A percentile compares a stretch with the other conserved stretches of the same genome.
Conservation (phyloP, 2,888 invertebrate species). For the Tetragnatha montana region DNA sequence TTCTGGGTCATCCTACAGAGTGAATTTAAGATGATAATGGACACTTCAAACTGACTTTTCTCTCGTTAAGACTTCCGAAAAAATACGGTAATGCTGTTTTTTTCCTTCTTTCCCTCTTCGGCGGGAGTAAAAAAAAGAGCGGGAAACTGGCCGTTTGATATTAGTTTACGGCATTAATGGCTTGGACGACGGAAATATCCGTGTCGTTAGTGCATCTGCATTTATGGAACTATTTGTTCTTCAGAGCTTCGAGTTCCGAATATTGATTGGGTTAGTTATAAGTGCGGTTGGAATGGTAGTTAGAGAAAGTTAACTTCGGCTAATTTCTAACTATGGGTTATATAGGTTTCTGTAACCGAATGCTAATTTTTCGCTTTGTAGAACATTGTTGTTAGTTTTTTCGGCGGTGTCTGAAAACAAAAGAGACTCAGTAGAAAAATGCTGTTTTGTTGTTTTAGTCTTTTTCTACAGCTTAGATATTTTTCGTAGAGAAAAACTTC, state of each 20-base stretch:
- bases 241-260: not conserved
- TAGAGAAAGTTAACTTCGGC: no score
- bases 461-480: no score
- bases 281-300: not conserved
- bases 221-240: constrained; percentile 16
- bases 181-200: constrained; percentile 10
- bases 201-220: constrained; percentile 10
- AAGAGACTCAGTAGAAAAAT: no score
- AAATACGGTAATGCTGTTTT: constrained; percentile 40
- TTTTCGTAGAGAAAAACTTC: no score
- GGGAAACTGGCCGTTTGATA: constrained; percentile 23
- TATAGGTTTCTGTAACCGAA: no score
- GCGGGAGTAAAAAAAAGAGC: not conserved
- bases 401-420: no score
- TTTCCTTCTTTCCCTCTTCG: constrained; percentile 5
- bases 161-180: constrained; percentile 50
- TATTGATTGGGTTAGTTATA: not conserved
- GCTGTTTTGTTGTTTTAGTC: no score
- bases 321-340: no score
- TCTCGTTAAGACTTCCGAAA: constrained; percentile 39
- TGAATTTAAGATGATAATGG: constrained; percentile 66
- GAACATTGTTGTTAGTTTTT: no score
- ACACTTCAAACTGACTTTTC: constrained; percentile 37
- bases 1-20: constrained; percentile 6
- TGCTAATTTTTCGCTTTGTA: no score